Evolutionary conservation across 1,140 invertebrate species (phyloP), one percentile per base, ranked within the genome.

Genomic region (Leguminivora glycinivorella): DNA sequence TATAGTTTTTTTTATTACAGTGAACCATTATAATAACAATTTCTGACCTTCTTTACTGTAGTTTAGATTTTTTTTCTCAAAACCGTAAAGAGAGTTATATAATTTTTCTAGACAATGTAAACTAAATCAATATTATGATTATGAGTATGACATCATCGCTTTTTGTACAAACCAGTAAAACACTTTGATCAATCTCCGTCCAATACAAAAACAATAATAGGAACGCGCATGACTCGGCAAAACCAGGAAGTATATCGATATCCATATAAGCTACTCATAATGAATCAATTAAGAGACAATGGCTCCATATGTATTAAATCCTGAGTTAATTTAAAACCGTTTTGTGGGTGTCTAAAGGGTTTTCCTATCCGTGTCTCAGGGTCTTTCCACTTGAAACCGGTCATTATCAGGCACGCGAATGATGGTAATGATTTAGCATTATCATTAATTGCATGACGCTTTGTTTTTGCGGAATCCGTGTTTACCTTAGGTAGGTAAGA

Each of bases 221-320:
- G 5, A 63, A 12, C 24, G 56, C 22, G 56, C 58, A 34, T 63
- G 25, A 31, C 58, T 63, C 19, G 14, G n/a, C 14, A 60, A 14
- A 63, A 63, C 26, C 26, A 63, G 58, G 58, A 63, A 63, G 58
- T 29, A 2, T 29, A 31, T 29, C 58, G 25, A n/a, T 22, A n/a
- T 29, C 58, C 58, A 63, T 63, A 63, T 63, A 29, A 63, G 58
- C n/a, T 17, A 3, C 34, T 63, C 24, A 1, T 63, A 63, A 63
- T 63, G 58, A 63, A 63, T 63, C 58, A 63, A 63, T 63, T 63
- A 63, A 63, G 26, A 63, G 4, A 63, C 58, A 63, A 63, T 63
- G 58, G 29, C n/a, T 63, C 24, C 12, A 29, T 63, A 34, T 63
- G 17, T 63, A 63, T 63, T 34, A 26, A 31, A 63, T 12, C 58